phyloP scores from a whole-genome alignment of 2,888 invertebrate genomes.

The Zygothrica quintamaculata region DNA sequence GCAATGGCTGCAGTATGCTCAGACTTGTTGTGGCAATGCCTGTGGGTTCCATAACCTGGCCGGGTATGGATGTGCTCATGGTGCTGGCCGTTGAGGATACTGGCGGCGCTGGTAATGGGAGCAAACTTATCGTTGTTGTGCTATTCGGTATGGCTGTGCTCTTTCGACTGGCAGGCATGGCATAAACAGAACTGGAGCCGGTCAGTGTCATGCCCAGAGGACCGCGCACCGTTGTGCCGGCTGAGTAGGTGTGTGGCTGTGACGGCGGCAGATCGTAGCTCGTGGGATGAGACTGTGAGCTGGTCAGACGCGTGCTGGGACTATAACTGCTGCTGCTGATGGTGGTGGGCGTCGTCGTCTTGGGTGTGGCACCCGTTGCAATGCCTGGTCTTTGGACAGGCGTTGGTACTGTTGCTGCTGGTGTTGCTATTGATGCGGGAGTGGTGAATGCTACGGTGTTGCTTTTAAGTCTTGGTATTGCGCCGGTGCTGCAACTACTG shows the following conservation, averaged over 20 bases:
- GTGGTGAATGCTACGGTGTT: conserved; percentile 31
- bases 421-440: conserved; percentile 16
- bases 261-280: conserved; percentile 79
- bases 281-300: conserved; percentile 62
- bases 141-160: conserved; percentile 43
- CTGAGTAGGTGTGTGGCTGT: conserved; percentile 81
- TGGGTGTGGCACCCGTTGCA: conserved; percentile 70
- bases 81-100: conserved; percentile 30
- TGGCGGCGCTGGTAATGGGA: conserved; percentile 74
- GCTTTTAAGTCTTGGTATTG: conserved; percentile 58
- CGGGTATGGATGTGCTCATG: conserved; percentile 68
- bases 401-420: conserved; percentile 12
- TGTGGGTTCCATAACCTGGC: conserved; percentile 72
- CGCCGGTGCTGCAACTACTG: conserved; percentile 53
- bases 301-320: conserved; percentile 61
- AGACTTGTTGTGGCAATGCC: conserved; percentile 68
- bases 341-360: conserved; percentile 60
- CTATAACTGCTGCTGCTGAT: conserved; percentile 43
- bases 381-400: conserved; percentile 53
- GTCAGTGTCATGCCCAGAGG: conserved; percentile 79
- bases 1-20: conserved; percentile 68
- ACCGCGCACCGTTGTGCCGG: conserved; percentile 73
- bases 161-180: conserved; percentile 51
- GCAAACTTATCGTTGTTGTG: conserved; percentile 71
- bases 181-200: conserved; percentile 68